phyloP scores from a whole-genome alignment of 2,888 invertebrate genomes.

The Peribatodes rhomboidaria region DNA sequence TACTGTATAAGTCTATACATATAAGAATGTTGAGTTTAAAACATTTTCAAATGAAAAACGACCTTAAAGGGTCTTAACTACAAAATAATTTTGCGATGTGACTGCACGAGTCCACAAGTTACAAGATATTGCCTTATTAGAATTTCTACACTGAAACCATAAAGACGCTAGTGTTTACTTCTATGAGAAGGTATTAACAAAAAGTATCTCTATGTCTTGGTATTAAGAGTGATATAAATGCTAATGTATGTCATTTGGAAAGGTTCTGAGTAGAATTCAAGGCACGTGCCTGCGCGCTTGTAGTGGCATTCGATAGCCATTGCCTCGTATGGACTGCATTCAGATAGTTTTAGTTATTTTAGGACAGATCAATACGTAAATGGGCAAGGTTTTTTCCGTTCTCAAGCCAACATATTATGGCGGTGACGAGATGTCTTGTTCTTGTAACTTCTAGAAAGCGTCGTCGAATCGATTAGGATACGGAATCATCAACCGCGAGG shows the following conservation, averaged over 20 bases:
- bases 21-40: too few relatives aligned
- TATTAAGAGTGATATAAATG: constrained; percentile 53
- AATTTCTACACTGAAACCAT: background rate
- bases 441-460: constrained; percentile 4
- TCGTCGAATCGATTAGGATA: background rate
- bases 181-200: background rate
- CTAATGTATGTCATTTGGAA: constrained; percentile 54
- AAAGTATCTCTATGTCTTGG: constrained; percentile 50
- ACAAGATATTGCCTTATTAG: constrained; percentile 15
- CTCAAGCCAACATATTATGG: constrained; percentile 1
- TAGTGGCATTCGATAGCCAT: constrained; percentile 72
- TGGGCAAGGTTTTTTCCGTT: constrained; percentile 45
- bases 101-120: background rate
- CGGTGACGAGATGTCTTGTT: constrained; percentile 4
- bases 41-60: too few relatives aligned
- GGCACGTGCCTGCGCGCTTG: constrained; percentile 72
- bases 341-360: constrained; percentile 75
- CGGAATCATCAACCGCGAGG: background rate
- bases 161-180: background rate
- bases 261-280: constrained; percentile 69
- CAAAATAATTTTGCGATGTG: background rate
- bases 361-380: constrained; percentile 56
- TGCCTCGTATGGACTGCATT: constrained; percentile 71
- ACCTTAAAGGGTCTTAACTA: background rate
- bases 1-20: too few relatives aligned